Evolutionary conservation across 2,113 vertebrate genomes (phyloP).

Genomic region (Gymnobelideus leadbeateri): DNA sequence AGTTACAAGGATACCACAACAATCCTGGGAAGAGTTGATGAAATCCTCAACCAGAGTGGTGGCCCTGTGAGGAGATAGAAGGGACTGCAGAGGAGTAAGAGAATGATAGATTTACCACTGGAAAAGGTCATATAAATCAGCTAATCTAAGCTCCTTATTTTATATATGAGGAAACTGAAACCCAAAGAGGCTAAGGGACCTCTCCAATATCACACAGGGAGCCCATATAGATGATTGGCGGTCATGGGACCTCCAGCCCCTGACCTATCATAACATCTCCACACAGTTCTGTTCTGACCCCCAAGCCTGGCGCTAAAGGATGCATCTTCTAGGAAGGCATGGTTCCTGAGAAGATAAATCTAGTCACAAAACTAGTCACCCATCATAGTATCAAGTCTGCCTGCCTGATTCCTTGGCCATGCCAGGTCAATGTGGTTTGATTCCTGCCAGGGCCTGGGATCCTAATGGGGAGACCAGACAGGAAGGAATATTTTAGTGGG

Average conservation of each 20-base stretch:
- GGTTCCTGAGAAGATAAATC: background rate
- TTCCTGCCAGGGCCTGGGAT: background rate
- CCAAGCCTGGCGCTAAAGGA: background rate
- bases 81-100: background rate
- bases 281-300: conserved; percentile 56
- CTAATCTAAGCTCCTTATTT: background rate
- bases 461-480: background rate
- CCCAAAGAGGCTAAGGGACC: background rate
- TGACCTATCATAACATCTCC: background rate
- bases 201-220: background rate
- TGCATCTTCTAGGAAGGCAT: background rate
- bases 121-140: background rate
- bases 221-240: background rate
- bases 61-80: background rate
- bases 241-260: background rate
- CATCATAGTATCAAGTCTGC: background rate
- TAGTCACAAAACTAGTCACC: background rate
- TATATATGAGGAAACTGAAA: background rate
- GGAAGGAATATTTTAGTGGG: background rate
- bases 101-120: background rate
- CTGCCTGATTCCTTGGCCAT: background rate
- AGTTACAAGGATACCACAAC: background rate
- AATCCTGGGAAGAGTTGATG: background rate
- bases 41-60: background rate
- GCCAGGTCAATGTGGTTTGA: background rate